Percentiles rank a stretch among this genome's conserved stretches.
Evolutionary conservation across 2,797 vertebrate genomes (phyloP).

Genomic region (Sus cebifrons): DNA sequence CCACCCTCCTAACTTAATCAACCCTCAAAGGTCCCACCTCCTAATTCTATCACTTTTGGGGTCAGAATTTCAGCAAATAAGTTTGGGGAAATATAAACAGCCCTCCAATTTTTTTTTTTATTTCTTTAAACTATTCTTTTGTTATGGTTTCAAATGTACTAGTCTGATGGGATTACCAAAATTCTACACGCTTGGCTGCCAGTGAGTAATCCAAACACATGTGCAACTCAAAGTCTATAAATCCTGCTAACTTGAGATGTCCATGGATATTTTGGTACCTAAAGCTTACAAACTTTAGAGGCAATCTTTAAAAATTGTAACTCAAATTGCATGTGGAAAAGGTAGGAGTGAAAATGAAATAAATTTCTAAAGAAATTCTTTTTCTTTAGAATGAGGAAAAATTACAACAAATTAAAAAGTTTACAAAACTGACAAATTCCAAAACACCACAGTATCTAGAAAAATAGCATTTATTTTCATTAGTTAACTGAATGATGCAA

Average conservation of each 20-base stretch:
- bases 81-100: background rate
- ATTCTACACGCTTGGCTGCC: background rate
- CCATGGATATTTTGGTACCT: too few species aligned
- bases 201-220: background rate
- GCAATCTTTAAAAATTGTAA: background rate
- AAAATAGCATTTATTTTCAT: background rate
- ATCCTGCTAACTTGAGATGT: background rate
- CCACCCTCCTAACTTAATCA: background rate
- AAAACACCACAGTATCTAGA: background rate
- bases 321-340: background rate
- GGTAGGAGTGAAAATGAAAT: background rate
- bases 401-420: background rate
- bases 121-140: background rate
- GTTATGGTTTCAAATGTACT: background rate
- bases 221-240: background rate
- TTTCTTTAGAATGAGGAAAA: background rate
- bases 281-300: background rate
- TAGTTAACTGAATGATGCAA: background rate
- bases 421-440: background rate
- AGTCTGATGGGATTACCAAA: background rate
- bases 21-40: background rate
- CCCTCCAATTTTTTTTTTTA: background rate
- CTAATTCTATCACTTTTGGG: background rate
- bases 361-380: constrained; percentile 12
- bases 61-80: background rate